Conservation (phyloP, 2,888 invertebrate genomes). For the Stegana nigrithorax region DNA sequence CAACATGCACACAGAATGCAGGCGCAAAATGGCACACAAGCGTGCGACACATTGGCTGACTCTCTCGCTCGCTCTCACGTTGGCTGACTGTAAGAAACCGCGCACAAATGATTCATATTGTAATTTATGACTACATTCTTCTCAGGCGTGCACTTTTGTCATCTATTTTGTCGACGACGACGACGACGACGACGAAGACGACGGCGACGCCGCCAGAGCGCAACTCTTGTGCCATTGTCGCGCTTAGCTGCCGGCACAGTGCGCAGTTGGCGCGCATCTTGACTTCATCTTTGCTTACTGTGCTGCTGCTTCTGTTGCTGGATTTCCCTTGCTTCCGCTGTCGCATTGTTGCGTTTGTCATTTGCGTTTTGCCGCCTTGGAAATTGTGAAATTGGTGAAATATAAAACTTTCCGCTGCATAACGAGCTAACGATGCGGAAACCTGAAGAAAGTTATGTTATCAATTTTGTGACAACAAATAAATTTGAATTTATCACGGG, state of each 20-base stretch:
- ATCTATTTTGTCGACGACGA: too few relatives aligned
- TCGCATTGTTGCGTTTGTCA: slow-evolving; percentile 21
- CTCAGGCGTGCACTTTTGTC: too few relatives aligned
- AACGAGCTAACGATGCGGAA: slow-evolving; percentile 67
- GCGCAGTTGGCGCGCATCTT: slow-evolving; percentile 55
- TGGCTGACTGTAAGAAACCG: neutral
- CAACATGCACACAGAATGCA: too few relatives aligned
- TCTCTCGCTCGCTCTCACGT: neutral
- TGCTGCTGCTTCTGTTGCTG: slow-evolving; percentile 14
- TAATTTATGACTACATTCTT: slow-evolving; percentile 64
- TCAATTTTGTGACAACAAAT: slow-evolving; percentile 66
- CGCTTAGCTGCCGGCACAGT: slow-evolving; percentile 43
- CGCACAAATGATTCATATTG: slow-evolving; percentile 51
- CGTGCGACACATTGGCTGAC: neutral
- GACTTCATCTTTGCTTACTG: slow-evolving; percentile 23
- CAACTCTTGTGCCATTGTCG: slow-evolving; percentile 26
- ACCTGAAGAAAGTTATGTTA: slow-evolving; percentile 68
- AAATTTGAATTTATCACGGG: slow-evolving; percentile 65
- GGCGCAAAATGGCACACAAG: neutral
- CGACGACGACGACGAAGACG: too few relatives aligned
- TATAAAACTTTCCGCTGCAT: slow-evolving; percentile 65
- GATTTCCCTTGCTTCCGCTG: neutral
- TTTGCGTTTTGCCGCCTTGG: slow-evolving; percentile 24
- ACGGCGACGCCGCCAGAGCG: neutral
- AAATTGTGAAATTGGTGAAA: slow-evolving; percentile 60